A percentile compares a stretch with the other conserved stretches of the same genome.
These are phyloP conservation scores for Aegotheles bennettii DNA, from an alignment of 2,113 vertebrate species.

Conservation along the genomic window DNA sequence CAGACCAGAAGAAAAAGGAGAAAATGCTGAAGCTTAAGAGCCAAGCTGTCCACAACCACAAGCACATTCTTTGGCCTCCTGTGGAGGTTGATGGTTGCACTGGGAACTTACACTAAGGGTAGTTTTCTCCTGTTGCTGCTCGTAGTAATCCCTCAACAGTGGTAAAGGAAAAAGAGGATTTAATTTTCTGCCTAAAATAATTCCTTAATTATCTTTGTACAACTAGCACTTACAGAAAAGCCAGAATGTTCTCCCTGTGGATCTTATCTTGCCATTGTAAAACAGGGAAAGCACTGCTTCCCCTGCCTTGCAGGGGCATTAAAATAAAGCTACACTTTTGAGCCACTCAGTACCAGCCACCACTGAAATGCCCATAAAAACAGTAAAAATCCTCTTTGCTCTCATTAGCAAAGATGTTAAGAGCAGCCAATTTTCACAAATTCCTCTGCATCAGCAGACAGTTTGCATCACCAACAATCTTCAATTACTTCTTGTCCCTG, in stretches of 20 bases:
- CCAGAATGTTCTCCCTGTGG: neutral
- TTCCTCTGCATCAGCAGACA: neutral
- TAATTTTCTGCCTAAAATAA: neutral
- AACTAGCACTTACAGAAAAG: neutral
- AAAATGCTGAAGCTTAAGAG: neutral
- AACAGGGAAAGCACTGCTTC: neutral
- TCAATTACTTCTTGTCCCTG: neutral
- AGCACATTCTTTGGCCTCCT: neutral
- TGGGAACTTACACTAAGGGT: neutral
- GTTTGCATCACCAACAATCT: neutral
- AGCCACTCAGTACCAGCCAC: neutral
- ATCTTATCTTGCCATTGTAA: neutral
- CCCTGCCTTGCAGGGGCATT: neutral
- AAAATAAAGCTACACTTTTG: neutral
- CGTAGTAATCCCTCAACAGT: neutral
- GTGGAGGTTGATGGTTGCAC: neutral
- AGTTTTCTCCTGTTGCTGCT: neutral
- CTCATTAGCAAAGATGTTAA: neutral
- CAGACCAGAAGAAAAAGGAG: neutral
- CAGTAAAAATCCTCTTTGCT: neutral
- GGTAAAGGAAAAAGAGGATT: neutral
- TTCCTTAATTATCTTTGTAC: constrained; percentile 17
- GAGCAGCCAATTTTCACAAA: neutral
- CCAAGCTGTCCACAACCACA: neutral
- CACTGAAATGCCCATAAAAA: neutral